Evolutionary conservation across 2,888 invertebrate species (phyloP), one percentile per base, ranked within the genome.

Genomic region (Dendrolimus pini): DNA sequence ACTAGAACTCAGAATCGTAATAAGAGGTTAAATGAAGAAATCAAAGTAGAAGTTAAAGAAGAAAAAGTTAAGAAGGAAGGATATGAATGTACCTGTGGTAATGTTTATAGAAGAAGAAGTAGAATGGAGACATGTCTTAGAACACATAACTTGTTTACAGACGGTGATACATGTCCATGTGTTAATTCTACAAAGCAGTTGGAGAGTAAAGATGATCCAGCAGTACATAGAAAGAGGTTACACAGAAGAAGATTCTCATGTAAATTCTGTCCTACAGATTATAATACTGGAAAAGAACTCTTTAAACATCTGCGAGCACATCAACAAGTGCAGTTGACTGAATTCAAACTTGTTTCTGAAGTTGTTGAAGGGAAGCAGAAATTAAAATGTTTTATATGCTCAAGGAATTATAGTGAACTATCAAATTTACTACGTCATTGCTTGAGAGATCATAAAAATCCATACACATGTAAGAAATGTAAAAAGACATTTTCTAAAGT

Each of bases 181-280:
- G 66, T 76, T 1, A 80, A 83, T 0, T 90, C 89, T 60, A 67
- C 76, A 0, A 85, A 79, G 61, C 75, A 82, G 52, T 89, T 85
- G 52, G 81, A 78, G 57, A 75, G 80, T 13, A 88, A 88, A 70
- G 77, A 81, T 41, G 81, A 85, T 14, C 64, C 89, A 13, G 66
- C 74, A 0, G 63, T 71, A 52, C 90, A 90, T 61, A 72, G 86
- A n/a, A 83, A 83, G 62, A 67, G 83, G 55, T 62, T 82, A 7
- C 90, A 89, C 53, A 72, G 83, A 56, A 89, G 87, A 63, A 79
- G 80, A 58, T 89, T 85, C 59, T 82, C 85, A 0, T 90, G 90
- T 62, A 90, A 90, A 68, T 89, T 90, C 61, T 90, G 90, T 59
- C 90, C 90, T 0, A 88, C 88, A n/a, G 87, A 89, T 62, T 89